These are phyloP conservation scores for Aldrovandia affinis DNA, from an alignment of 2,797 vertebrate genomes.

Conservation along the genomic window DNA sequence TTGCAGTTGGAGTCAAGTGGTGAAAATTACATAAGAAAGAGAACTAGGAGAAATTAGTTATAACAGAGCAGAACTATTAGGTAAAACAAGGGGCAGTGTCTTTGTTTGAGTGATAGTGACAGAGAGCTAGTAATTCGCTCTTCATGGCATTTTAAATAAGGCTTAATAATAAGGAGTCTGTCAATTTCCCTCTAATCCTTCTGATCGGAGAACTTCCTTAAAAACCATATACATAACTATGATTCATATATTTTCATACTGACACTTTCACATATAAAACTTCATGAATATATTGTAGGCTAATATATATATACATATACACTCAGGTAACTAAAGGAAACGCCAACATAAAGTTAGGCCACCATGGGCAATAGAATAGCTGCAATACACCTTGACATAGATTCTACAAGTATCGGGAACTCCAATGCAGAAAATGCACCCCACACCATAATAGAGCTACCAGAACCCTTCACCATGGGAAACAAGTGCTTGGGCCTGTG, in stretches of 20 bases:
- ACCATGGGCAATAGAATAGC: too few relatives aligned
- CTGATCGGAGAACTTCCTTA: neutral
- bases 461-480: too few relatives aligned
- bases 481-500: too few relatives aligned
- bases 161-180: neutral
- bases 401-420: too few relatives aligned
- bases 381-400: too few relatives aligned
- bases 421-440: too few relatives aligned
- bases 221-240: too few relatives aligned
- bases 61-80: neutral
- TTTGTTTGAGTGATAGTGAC: neutral
- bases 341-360: too few relatives aligned
- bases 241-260: too few relatives aligned
- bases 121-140: neutral
- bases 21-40: neutral
- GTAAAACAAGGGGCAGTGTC: neutral
- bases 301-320: neutral
- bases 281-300: neutral
- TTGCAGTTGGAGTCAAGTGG: neutral
- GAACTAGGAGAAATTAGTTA: neutral
- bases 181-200: neutral
- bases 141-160: neutral
- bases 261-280: neutral
- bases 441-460: too few relatives aligned
- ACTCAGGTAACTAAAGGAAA: too few relatives aligned